Evolutionary conservation across 2,797 vertebrate species (phyloP), one percentile per base, ranked within the genome.

Genomic region (Siniperca obscura): DNA sequence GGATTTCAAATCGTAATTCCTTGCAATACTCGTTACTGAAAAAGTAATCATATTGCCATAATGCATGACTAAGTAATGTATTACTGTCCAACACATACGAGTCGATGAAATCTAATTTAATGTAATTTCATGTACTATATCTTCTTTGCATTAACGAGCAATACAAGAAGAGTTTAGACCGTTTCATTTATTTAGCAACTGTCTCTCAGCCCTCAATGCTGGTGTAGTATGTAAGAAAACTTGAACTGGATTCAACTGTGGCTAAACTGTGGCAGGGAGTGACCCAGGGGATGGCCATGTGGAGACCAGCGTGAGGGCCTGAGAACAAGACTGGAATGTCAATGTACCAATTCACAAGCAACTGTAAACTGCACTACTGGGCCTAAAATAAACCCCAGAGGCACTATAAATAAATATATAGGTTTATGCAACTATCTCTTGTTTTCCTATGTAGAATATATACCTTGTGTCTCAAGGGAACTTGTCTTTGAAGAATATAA

Each of bases 271-370:
- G 62, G 70, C 82, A 78, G 66, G 52, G 75, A 65, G 9, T 48
- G 74, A 83, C 87, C 84, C 81, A 68, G 55, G 86, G 84, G 85
- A 89, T 76, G 44, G 14, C 68, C 75, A 83, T 87, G 75, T 76
- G 80, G 80, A 78, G 80, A 89, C 78, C 84, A 84, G 81, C 38
- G 7, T 78, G 70, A 77, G 91, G 86, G 91, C 94, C 92, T 95
- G 93, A 94, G 94, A 95, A 96, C 86, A 81, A 87, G 88, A 81
- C 85, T 87, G 94, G 94, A 95, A 95, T 95, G 94, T 91, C 76
- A 80, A 53, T 81, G 80, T 69, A 59, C 74, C 70, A 78, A 76
- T 85, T 84, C 74, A 89, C 70, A 90, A 85, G 66, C 74, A 88
- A 86, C 70, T 81, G 78, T 69, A 85, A 80, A 89, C 74, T 69